Evolutionary conservation across 2,888 invertebrate species (phyloP).

Genomic region (Macropis europaea): DNA sequence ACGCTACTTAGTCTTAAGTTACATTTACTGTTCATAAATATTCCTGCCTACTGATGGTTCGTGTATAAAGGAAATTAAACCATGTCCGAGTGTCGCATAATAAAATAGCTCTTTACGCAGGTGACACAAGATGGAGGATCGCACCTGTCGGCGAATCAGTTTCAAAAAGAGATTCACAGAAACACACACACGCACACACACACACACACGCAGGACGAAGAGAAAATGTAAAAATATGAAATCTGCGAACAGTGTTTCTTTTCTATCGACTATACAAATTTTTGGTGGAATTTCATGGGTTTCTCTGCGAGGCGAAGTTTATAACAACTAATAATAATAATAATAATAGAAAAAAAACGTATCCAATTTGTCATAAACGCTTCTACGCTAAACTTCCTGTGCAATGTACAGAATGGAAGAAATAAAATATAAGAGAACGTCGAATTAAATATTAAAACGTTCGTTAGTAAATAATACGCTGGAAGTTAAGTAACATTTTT

Average conservation of each 20-base stretch:
- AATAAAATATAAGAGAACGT: neutral
- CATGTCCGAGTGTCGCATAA: slow-evolving; percentile 53
- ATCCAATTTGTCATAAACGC: neutral
- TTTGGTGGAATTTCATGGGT: slow-evolving; percentile 20
- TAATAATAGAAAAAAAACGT: too few species aligned
- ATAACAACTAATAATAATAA: too few species aligned
- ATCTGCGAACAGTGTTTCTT: slow-evolving; percentile 4
- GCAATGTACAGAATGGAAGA: neutral
- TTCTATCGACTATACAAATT: slow-evolving; percentile 18
- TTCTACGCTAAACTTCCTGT: neutral
- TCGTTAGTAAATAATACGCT: neutral
- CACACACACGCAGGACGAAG: slow-evolving; percentile 18
- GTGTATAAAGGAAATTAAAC: slow-evolving; percentile 51
- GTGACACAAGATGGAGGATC: slow-evolving; percentile 34
- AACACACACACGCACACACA: slow-evolving; percentile 16
- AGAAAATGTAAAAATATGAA: slow-evolving; percentile 29
- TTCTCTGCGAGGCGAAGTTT: too few species aligned
- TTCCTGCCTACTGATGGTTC: slow-evolving; percentile 47
- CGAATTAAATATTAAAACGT: neutral
- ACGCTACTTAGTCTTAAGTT: slow-evolving; percentile 51
- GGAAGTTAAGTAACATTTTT: slow-evolving; percentile 35
- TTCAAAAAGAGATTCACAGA: slow-evolving; percentile 8
- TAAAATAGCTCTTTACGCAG: slow-evolving; percentile 61
- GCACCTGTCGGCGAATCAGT: slow-evolving; percentile 9
- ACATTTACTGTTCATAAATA: slow-evolving; percentile 53